Base-by-base conservation (phyloP, 2,113 vertebrate genomes). In the Phaethornis superciliosus region DNA sequence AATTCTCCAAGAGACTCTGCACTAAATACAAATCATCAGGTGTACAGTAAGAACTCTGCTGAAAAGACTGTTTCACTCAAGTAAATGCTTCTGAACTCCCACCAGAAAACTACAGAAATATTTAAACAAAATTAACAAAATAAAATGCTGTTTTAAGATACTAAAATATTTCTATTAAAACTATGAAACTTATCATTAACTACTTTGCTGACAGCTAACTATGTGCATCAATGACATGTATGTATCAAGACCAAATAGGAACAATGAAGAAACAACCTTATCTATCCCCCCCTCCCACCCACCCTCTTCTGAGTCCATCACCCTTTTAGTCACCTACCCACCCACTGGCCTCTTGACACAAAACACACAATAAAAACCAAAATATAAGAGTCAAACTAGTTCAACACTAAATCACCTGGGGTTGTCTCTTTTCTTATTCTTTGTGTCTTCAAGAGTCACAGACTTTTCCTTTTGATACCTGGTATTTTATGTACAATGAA, bases 141-240 rank as follows among this genome's bases (percentile, higher is more conserved):
- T 3, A 21, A 44, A 60, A 4, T 7, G 42, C 6, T 54, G 4
- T n/a, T n/a, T 60, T 30, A 71, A 28, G 24, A 37, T 33, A 47
- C 7, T 58, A 56, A 32, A 81, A 44, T 32, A 40, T 28, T 7
- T 7, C 24, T 11, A 18, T 11, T 55, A 80, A 40, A 80, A 40
- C 54, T 33, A 49, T 18, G 32, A 88, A 63, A 14, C 22, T 72
- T 30, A 30, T 26, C 15, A 32, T 26, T 20, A 56, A 64, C 32
- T 71, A 15, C 32, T 82, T 60, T 67, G 64, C 35, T 85, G 32
- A 62, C 18, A 80, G 80, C 35, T 86, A 52, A 20, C 51, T 67
- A 42, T 72, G 70, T 27, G 72, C 81, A 47, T 93, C 95, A 96
- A 94, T 95, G 90, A 96, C 95, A 95, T 74, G 86, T 78, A 92